Percentiles rank a stretch among this genome's conserved stretches.
Conservation (phyloP, 2,888 invertebrate species). For the Petrophora chlorosata region DNA sequence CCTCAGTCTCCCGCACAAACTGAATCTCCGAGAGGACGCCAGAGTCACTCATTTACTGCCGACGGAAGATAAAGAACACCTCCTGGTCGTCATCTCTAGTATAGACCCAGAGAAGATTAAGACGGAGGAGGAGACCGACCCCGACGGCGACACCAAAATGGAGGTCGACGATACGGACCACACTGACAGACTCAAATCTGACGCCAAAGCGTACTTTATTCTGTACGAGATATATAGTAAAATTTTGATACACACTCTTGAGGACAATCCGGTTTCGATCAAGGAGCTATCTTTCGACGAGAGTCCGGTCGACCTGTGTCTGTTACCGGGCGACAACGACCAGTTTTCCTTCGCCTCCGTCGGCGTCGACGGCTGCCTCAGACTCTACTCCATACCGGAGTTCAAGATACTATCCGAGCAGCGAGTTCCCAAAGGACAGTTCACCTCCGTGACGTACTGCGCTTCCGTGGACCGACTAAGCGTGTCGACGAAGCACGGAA, state of each 20-base stretch:
- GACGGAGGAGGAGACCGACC: slow-evolving; percentile 58
- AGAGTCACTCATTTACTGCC: slow-evolving; percentile 86
- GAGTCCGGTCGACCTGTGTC: slow-evolving; percentile 87
- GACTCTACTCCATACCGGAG: slow-evolving; percentile 88
- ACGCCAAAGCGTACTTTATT: slow-evolving; percentile 67
- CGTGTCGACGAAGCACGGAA: slow-evolving; percentile 91
- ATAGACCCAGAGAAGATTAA: slow-evolving; percentile 64
- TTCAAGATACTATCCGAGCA: slow-evolving; percentile 88
- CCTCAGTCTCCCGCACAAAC: slow-evolving; percentile 77
- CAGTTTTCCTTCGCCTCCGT: slow-evolving; percentile 88
- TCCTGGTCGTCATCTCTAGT: slow-evolving; percentile 84
- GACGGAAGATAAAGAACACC: slow-evolving; percentile 87
- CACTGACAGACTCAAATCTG: slow-evolving; percentile 55
- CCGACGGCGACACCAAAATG: slow-evolving; percentile 72
- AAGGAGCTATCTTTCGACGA: slow-evolving; percentile 86
- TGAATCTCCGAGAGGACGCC: slow-evolving; percentile 76
- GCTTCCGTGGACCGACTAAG: slow-evolving; percentile 94
- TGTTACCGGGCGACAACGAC: slow-evolving; percentile 84
- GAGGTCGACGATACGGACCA: slow-evolving; percentile 69
- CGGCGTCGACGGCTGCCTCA: slow-evolving; percentile 89
- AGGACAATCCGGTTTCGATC: slow-evolving; percentile 84
- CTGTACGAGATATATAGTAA: slow-evolving; percentile 69
- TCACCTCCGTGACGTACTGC: slow-evolving; percentile 93
- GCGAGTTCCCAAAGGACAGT: slow-evolving; percentile 87
- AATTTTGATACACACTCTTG: slow-evolving; percentile 68